A percentile compares a stretch with the other conserved stretches of the same genome.
phyloP scores from a whole-genome alignment of 2,888 invertebrate species.

The Lissonota sp. region DNA sequence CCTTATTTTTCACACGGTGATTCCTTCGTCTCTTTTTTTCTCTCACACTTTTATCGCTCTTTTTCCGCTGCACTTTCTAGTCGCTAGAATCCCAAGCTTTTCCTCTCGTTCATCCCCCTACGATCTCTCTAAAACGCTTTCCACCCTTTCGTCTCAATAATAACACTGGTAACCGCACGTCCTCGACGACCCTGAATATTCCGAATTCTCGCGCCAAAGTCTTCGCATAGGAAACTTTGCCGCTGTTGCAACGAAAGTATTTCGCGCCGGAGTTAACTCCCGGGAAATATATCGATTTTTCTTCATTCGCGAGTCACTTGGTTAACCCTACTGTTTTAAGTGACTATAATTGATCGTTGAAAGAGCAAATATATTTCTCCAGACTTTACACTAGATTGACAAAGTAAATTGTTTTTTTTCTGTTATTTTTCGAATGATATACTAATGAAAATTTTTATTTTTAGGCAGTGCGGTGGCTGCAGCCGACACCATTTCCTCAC shows the following conservation, averaged over 20 bases:
- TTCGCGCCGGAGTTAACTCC: conserved; percentile 18
- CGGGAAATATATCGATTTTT: conserved; percentile 16
- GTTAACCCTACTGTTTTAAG: no score
- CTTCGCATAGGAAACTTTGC: conserved; percentile 27
- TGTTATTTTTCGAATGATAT: background rate
- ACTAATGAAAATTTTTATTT: conserved; percentile 71
- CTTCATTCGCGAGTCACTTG: no score
- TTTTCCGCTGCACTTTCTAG: conserved; percentile 40
- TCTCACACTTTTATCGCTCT: conserved; percentile 11
- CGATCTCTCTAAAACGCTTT: conserved; percentile 29
- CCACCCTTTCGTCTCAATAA: conserved; percentile 55
- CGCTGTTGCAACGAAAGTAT: conserved; percentile 25
- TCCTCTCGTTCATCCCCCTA: conserved; percentile 16
- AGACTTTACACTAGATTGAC: background rate
- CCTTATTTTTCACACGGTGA: conserved; percentile 75
- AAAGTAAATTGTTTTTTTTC: conserved; percentile 45
- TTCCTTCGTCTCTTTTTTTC: conserved; percentile 60
- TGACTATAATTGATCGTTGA: no score
- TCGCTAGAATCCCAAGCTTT: conserved; percentile 29
- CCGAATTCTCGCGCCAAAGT: conserved; percentile 44
- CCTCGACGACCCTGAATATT: conserved; percentile 54
- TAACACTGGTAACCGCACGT: conserved; percentile 43
- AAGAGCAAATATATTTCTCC: background rate
- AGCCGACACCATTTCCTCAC: conserved; percentile 98
- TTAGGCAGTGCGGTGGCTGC: conserved; percentile 89